These are phyloP conservation scores for Phalacrocorax aristotelis DNA, from an alignment of 2,113 vertebrate species.

Conservation along the genomic window DNA sequence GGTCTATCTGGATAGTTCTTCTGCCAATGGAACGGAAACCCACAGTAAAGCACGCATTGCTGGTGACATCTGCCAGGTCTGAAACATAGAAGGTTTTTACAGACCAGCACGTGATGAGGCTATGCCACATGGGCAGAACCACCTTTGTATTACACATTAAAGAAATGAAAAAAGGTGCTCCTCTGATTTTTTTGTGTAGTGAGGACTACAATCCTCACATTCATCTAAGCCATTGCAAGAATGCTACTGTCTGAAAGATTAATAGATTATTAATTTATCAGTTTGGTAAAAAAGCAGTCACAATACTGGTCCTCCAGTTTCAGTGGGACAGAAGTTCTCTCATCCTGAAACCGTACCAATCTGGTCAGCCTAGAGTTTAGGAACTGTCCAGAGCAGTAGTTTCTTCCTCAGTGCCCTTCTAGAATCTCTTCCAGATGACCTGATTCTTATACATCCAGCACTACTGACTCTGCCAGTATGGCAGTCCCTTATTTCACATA, in stretches of 20 bases:
- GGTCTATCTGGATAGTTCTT: not conserved
- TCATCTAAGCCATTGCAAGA: not conserved
- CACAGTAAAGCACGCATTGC: not conserved
- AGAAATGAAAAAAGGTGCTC: not conserved
- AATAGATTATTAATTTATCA: not conserved
- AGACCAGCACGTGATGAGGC: not conserved
- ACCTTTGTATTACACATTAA: not conserved
- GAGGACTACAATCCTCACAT: not conserved
- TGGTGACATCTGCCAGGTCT: not conserved
- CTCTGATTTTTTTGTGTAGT: not conserved
- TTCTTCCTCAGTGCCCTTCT: not conserved
- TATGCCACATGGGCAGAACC: not conserved
- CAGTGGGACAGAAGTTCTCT: not conserved
- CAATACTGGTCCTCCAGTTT: not conserved
- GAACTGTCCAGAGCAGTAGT: not conserved
- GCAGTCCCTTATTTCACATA: not conserved
- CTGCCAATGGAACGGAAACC: not conserved
- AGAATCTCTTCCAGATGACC: not conserved
- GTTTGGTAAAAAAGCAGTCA: not conserved
- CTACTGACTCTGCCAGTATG: not conserved
- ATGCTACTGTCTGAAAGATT: not conserved
- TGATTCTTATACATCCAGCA: rapidly evolving
- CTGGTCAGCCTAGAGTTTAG: not conserved
- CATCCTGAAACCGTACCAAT: not conserved
- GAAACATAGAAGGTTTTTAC: not conserved